phyloP scores from a whole-genome alignment of 2,888 invertebrate genomes.

The Mechanitis mazaeus region DNA sequence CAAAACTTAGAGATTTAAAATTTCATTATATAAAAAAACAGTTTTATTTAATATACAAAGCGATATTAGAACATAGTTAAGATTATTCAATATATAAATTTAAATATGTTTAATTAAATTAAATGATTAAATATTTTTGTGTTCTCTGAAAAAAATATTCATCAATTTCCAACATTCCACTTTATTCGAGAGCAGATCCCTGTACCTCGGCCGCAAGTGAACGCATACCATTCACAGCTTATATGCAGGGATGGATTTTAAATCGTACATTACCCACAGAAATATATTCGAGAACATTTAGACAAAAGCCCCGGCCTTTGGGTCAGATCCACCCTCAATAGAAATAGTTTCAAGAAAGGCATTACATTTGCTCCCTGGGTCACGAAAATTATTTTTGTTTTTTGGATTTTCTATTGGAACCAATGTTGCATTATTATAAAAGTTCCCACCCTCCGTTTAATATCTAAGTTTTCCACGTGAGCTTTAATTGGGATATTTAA shows the following conservation, averaged over 20 bases:
- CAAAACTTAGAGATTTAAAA: no score
- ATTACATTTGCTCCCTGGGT: conserved; percentile 57
- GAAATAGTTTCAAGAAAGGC: conserved; percentile 67
- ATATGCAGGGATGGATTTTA: neutral
- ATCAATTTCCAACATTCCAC: no score
- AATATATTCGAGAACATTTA: conserved; percentile 19
- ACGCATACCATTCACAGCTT: neutral
- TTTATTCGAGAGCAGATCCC: neutral
- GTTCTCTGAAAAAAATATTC: no score
- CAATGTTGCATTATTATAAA: conserved; percentile 24
- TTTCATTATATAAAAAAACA: no score
- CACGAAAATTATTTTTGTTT: conserved; percentile 61
- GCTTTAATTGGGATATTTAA: conserved; percentile 57
- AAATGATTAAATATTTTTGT: no score
- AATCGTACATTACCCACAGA: conserved; percentile 6
- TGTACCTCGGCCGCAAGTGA: neutral
- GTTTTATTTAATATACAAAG: no score
- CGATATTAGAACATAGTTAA: no score
- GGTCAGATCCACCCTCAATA: conserved; percentile 60
- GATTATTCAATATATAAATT: no score
- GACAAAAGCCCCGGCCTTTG: conserved; percentile 32
- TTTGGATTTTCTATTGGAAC: conserved; percentile 16
- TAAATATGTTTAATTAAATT: no score
- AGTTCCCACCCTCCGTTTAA: conserved; percentile 13
- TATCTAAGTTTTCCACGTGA: conserved; percentile 42